These are phyloP conservation scores for Polydrusus cervinus DNA, from an alignment of 2,888 invertebrate genomes.

Conservation along the genomic window DNA sequence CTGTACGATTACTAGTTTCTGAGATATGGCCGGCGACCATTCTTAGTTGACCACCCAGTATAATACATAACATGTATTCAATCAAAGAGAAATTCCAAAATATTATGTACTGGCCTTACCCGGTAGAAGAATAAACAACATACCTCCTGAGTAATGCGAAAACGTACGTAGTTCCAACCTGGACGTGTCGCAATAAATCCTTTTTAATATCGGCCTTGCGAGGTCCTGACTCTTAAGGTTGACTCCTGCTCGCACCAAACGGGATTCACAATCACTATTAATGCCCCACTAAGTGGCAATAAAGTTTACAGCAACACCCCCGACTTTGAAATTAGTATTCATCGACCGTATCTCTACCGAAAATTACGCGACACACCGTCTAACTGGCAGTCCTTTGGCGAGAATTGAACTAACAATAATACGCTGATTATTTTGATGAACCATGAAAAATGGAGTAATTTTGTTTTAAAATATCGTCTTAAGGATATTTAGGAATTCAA, in stretches of 20 bases:
- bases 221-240: conserved; percentile 16
- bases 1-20: too few species aligned
- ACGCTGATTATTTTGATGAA: conserved; percentile 54
- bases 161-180: conserved; percentile 60
- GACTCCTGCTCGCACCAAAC: conserved; percentile 56
- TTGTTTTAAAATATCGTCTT: neutral
- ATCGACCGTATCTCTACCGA: conserved; percentile 62
- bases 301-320: conserved; percentile 65
- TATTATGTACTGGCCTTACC: too few species aligned
- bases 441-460: conserved; percentile 35
- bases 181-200: conserved; percentile 53
- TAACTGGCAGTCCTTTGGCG: conserved; percentile 65
- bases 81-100: too few species aligned
- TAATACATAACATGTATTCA: too few species aligned
- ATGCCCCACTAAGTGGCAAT: conserved; percentile 70
- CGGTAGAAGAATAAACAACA: too few species aligned
- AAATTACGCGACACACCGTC: conserved; percentile 54
- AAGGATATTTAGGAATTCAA: too few species aligned
- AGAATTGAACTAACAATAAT: conserved; percentile 69
- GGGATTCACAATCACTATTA: conserved; percentile 66
- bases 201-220: conserved; percentile 49
- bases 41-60: too few species aligned
- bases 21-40: too few species aligned
- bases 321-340: conserved; percentile 66
- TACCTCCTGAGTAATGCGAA: conserved; percentile 55